Evolutionary conservation across 1,140 invertebrate genomes (phyloP).

Genomic region (Drosophila pachea): DNA sequence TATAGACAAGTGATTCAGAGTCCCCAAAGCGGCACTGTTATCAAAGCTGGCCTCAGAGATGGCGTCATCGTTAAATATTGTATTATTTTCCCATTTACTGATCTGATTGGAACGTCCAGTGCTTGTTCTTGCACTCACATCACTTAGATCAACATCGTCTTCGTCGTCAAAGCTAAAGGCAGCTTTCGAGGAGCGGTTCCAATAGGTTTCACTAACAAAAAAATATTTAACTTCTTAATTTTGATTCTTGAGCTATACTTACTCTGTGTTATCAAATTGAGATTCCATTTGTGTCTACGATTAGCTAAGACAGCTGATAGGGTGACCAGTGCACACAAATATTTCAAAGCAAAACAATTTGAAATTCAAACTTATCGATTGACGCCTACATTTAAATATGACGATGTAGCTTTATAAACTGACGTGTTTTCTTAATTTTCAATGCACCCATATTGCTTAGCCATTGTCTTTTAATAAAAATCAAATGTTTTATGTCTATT

Average conservation of each 20-base stretch:
- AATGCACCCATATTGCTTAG: too few relatives aligned
- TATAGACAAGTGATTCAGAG: constrained; percentile 60
- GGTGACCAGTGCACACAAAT: constrained; percentile 15
- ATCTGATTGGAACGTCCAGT: constrained; percentile 15
- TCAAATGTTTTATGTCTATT: too few relatives aligned
- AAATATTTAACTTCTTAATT: neutral
- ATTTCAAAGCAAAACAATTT: neutral
- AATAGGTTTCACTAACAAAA: constrained; percentile 60
- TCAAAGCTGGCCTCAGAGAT: constrained; percentile 72
- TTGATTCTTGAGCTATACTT: neutral
- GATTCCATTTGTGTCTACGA: constrained; percentile 34
- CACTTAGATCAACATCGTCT: constrained; percentile 48
- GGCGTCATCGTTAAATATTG: constrained; percentile 70
- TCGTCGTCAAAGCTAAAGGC: constrained; percentile 78
- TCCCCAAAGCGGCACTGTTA: constrained; percentile 50
- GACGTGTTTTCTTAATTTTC: too few relatives aligned
- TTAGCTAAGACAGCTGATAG: constrained; percentile 10
- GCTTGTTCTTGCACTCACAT: constrained; percentile 8
- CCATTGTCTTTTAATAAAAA: too few relatives aligned
- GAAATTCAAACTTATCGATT: neutral
- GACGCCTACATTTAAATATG: neutral
- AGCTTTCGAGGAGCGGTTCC: constrained; percentile 71
- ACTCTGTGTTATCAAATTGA: constrained; percentile 44
- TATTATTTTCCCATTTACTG: constrained; percentile 43
- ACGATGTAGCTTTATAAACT: too few relatives aligned